Base-by-base conservation (phyloP, 2,888 invertebrate species). In the Perithous albicinctus region DNA sequence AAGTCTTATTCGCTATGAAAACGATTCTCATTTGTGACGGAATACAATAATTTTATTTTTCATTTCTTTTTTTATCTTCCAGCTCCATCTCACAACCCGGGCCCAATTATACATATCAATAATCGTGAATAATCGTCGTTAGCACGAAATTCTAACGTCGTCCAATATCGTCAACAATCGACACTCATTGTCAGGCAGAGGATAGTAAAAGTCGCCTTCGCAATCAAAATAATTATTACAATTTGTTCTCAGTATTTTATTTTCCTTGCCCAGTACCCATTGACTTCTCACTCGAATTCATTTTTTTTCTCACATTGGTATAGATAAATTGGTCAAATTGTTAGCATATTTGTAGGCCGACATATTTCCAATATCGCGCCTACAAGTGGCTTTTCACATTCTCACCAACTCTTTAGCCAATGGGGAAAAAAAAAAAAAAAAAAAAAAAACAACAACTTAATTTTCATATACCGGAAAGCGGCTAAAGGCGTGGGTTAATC, bases 1-100 rank as follows among this genome's bases (percentile, higher is more conserved):
- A 91, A 90, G 88, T 90, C 90, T 92, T 92, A 92, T 90, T 91
- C 89, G 88, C 91, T 92, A 91, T 91, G 91, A 91, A 63, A 91
- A 91, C 90, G 91, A 89, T 91, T 90, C 59, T 59, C 89, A 90
- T 90, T 88, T 89, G 89, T 90, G 87, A 87, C 89, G 89, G 92
- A 90, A 90, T 90, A 92, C 91, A 91, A 90, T 82, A 48, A 74
- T 69, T 72, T 72, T 73, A 41, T 70, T 70, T 56, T 70, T 51
- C 51, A 46, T 61, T 69, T 32, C 70, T 61, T 69, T 32, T 74
- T 67, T 41, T 61, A 59, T 59, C 59, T 59, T 59, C 18, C 59
- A 59, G 59, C 59, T 59, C 8, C 32, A 3, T 56, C 8, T 59
- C 35, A 59, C 59, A 59, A 59, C 59, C 59, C 59, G 59, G 32